Conservation (phyloP, 2,888 invertebrate genomes). For the Helleia helle region DNA sequence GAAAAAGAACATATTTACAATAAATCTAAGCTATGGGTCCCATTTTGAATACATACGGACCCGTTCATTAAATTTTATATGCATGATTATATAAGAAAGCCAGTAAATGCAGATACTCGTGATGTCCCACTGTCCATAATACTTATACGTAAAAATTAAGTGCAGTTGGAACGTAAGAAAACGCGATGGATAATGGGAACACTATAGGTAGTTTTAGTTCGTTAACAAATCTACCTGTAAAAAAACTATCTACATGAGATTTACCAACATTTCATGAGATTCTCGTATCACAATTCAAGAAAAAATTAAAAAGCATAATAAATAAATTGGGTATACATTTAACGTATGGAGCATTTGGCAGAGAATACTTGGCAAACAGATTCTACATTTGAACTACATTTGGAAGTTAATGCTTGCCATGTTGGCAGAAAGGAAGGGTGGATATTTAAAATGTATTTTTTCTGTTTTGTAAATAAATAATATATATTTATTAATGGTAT, state of each 20-base stretch:
- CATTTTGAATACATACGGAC: conserved; percentile 10
- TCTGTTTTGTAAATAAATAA: too few species aligned
- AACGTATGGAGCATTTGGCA: neutral
- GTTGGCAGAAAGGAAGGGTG: too few species aligned
- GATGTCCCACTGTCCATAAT: neutral
- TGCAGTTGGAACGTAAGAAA: neutral
- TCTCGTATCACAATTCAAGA: conserved; percentile 4
- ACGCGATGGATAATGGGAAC: neutral
- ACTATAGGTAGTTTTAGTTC: neutral
- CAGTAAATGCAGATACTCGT: neutral
- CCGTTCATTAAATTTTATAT: conserved; percentile 6
- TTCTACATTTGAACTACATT: too few species aligned
- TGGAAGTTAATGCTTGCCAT: too few species aligned
- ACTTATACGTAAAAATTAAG: neutral
- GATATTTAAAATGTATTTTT: too few species aligned
- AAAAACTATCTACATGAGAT: conserved; percentile 4
- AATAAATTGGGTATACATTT: neutral
- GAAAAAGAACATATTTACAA: conserved; percentile 6
- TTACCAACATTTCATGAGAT: conserved; percentile 1
- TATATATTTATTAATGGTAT: too few species aligned
- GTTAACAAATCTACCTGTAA: conserved; percentile 7
- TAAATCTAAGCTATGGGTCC: conserved; percentile 10
- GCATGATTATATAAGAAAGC: conserved; percentile 8
- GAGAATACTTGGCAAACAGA: neutral
- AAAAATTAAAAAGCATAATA: neutral